Base-by-base conservation (phyloP, 1,140 invertebrate genomes). In the Heliconius himera region DNA sequence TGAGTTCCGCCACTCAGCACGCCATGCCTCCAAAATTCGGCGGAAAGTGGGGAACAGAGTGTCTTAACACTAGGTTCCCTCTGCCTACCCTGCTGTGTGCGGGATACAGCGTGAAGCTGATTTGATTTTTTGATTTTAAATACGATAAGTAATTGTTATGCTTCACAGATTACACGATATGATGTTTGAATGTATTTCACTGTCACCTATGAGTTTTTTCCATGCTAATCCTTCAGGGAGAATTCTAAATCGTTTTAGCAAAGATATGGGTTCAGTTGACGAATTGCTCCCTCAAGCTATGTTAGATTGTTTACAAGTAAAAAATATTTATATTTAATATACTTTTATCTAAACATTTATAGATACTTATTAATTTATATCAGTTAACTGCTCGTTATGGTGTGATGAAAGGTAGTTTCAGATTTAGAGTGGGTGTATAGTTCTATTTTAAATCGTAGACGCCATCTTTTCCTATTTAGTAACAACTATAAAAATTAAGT, bases 221-320 rank as follows among this genome's bases (percentile, higher is more conserved):
- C 97, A 98, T 81, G 94, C 94, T 0, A 98, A 97, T 88, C 97
- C 98, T 1, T 96, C 96, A 22, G 97, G 95, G 70, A 82, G 95
- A 81, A 95, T 96, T 89, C 79, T 96, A 11, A 95, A 95, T 79
- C 85, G 95, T 81, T 95, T 96, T 81, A 95, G 95, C 54, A 96
- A 95, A 87, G 95, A 96, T 79, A 93, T 95, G 88, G 93, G 96
- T 0, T 96, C 96, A 1, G 96, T 99, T 41, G 98, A 99, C 90
- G 98, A 99, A 91, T 88, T 97, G 2, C 91, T 99, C 16, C 98
- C 98, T 81, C 94, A 95, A 85, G 93, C 95, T 11, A 95, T 97
- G 91, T 95, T 97, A 77, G 97, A 98, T 87, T 93, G 95, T n/a
- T 88, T 95, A 77, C 96, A 96, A 89, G 96, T 97, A 84, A 79